Base-by-base conservation (phyloP, 1,140 invertebrate genomes). In the Planococcus citri region DNA sequence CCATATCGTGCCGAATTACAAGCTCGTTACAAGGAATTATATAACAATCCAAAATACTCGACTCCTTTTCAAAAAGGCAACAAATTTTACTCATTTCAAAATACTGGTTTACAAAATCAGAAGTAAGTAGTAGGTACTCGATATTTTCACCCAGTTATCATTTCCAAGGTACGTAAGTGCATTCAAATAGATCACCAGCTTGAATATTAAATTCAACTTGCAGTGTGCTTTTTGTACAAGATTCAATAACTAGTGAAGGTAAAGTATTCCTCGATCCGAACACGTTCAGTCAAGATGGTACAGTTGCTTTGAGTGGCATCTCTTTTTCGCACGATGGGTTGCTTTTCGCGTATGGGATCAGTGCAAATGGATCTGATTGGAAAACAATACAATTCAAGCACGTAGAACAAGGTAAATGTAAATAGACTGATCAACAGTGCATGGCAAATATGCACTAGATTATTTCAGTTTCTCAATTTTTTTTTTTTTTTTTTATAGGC, bases 251-350 rank as follows among this genome's bases (percentile, higher is more conserved):
- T 38, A 85, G 83, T 33, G 89, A 97, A 76, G 83, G 90, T 1
- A 81, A 81, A 73, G 87, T 96, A n/a, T 98, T 99, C 79, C 80
- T 99, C 4, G 95, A 99, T 80, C 95, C 95, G 0, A 99, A 99
- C 81, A 83, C 80, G 9, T 78, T 98, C 20, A 96, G 95, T 0
- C 85, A 87, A 27, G 96, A 99, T 83, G 97, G 97, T 38, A 97
- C 95, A 1, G 82, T 95, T 22, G 89, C 95, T 1, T 79, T 99
- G 20, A 83, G 85, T 0, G 84, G 83, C 41, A 87, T 83, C 61
- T 80, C 84, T 37, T 98, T 97, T 80, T 95, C 94, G 1, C 88
- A 97, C 76, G 88, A 98, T 83, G 95, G 95, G 1, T 82, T 84
- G 74, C 88, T 86, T 57, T 89, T 94, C 81, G 94, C 94, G 0